These are phyloP conservation scores for Rotaria macrura DNA, from an alignment of 2,888 invertebrate species.

Conservation along the genomic window DNA sequence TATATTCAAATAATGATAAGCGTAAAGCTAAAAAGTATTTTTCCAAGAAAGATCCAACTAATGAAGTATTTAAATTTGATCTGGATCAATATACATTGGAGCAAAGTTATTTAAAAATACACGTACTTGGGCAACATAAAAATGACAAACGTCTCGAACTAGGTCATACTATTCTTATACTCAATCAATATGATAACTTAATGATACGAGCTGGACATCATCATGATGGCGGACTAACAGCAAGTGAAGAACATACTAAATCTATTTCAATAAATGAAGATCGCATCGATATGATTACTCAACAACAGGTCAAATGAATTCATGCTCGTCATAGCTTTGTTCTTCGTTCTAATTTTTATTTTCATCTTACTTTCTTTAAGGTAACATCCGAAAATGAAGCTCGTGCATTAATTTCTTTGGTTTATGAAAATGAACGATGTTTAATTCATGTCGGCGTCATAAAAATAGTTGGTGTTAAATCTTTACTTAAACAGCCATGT, in stretches of 20 bases:
- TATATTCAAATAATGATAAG: background rate
- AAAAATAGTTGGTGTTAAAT: background rate
- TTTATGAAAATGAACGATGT: slow-evolving; percentile 21
- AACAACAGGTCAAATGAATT: background rate
- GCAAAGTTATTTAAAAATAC: slow-evolving; percentile 2
- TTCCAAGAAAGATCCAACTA: slow-evolving; percentile 11
- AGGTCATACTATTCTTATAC: background rate
- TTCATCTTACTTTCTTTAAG: background rate
- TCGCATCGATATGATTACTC: background rate
- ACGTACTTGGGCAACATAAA: background rate
- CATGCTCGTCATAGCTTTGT: too few species aligned
- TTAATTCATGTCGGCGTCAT: background rate
- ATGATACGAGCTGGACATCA: background rate
- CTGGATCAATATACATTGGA: background rate
- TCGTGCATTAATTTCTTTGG: slow-evolving; percentile 18
- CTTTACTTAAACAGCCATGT: background rate
- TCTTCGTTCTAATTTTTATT: background rate
- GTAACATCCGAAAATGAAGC: background rate
- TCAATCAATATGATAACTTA: slow-evolving; percentile 14
- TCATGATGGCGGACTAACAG: background rate
- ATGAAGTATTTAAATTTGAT: slow-evolving; percentile 19
- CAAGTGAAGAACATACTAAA: background rate
- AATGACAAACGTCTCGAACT: background rate
- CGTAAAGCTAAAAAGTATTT: background rate
- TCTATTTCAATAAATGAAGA: background rate